Conservation (phyloP, 2,888 invertebrate genomes). For the Volucella bombylans region DNA sequence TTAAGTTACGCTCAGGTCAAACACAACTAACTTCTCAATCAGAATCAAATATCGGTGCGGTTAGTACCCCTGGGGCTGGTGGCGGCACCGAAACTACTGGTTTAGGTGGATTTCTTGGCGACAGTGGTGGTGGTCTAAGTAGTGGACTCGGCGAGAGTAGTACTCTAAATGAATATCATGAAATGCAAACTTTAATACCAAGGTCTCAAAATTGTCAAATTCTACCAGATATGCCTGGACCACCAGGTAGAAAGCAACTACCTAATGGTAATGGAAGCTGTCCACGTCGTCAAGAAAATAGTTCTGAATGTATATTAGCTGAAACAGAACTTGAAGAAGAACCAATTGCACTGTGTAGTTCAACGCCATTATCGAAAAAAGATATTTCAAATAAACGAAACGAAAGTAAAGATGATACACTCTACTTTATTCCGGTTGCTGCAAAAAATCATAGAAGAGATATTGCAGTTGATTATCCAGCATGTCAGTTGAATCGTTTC, state of each 20-base stretch:
- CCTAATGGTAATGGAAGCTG: slow-evolving; percentile 78
- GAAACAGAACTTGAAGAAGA: slow-evolving; percentile 78
- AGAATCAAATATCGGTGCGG: slow-evolving; percentile 80
- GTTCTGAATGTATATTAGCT: slow-evolving; percentile 72
- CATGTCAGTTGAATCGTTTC: slow-evolving; percentile 77
- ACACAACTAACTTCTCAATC: slow-evolving; percentile 80
- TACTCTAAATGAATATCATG: slow-evolving; percentile 80
- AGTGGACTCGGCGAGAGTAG: slow-evolving; percentile 75
- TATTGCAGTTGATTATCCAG: slow-evolving; percentile 78
- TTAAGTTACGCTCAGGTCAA: slow-evolving; percentile 80
- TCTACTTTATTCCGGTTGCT: slow-evolving; percentile 64
- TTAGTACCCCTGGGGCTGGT: slow-evolving; percentile 74
- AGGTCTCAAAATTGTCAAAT: slow-evolving; percentile 78
- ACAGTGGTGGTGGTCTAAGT: slow-evolving; percentile 80
- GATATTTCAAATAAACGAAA: slow-evolving; percentile 22
- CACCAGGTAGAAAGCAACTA: slow-evolving; percentile 74
- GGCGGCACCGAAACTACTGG: slow-evolving; percentile 75
- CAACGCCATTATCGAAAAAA: slow-evolving; percentile 75
- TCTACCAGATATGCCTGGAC: slow-evolving; percentile 78
- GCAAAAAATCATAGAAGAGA: slow-evolving; percentile 72
- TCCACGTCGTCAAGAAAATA: slow-evolving; percentile 69
- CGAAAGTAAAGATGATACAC: slow-evolving; percentile 56
- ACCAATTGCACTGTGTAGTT: slow-evolving; percentile 78
- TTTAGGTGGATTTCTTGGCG: slow-evolving; percentile 77
- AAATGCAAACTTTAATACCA: slow-evolving; percentile 82